Evolutionary conservation across 1,140 invertebrate species (phyloP).

Genomic region (Onthophagus taurus): DNA sequence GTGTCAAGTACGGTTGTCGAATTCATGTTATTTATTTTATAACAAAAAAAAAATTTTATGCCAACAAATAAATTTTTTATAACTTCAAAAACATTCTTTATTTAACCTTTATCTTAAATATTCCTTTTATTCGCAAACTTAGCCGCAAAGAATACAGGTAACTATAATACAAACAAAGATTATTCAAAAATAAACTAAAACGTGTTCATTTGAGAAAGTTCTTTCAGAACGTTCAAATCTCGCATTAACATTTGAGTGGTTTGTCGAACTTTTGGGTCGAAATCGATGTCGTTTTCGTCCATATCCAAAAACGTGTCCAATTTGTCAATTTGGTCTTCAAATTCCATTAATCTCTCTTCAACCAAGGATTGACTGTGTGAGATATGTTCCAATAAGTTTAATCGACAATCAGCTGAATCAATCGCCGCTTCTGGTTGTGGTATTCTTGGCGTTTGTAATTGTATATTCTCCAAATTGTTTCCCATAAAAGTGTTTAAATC

Average conservation of each 20-base stretch:
- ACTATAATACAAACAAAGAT: no score
- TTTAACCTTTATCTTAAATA: no score
- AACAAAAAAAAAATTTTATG: no score
- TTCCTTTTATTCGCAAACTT: no score
- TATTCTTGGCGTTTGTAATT: constrained; percentile 33
- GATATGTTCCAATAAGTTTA: constrained; percentile 68
- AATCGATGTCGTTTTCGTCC: constrained; percentile 31
- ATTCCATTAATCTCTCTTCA: constrained; percentile 57
- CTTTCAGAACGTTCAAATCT: constrained; percentile 45
- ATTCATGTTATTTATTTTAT: no score
- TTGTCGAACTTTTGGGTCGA: constrained; percentile 42
- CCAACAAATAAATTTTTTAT: no score
- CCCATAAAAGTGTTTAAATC: constrained; percentile 23
- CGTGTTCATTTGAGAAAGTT: constrained; percentile 37
- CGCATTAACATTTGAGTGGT: constrained; percentile 46
- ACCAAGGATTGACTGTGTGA: constrained; percentile 63
- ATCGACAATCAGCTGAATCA: constrained; percentile 64
- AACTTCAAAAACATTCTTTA: no score
- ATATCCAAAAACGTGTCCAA: constrained; percentile 39
- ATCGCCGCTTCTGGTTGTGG: constrained; percentile 75
- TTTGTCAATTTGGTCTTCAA: constrained; percentile 65
- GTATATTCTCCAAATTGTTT: constrained; percentile 16
- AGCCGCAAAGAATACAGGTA: no score
- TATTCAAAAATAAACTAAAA: no score
- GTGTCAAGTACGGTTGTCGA: no score